Evolutionary conservation across 2,888 invertebrate species (phyloP).

Genomic region (Zygothrica quintamaculata): DNA sequence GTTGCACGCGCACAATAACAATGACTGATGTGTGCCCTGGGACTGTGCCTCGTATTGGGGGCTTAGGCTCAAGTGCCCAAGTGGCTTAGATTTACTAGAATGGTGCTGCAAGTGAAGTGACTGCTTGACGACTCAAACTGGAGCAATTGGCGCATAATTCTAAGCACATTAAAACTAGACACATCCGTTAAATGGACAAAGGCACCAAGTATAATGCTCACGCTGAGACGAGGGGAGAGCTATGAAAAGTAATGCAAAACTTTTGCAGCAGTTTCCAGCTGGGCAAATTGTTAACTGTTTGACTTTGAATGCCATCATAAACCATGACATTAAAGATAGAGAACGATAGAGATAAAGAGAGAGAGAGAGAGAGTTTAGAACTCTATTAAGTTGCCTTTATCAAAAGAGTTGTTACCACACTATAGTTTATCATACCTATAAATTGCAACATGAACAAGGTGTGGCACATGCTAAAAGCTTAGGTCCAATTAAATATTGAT

Average conservation of each 20-base stretch:
- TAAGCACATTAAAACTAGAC: slow-evolving; percentile 60
- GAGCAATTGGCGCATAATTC: slow-evolving; percentile 71
- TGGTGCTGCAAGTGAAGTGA: slow-evolving; percentile 47
- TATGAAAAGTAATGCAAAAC: slow-evolving; percentile 10
- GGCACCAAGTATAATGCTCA: slow-evolving; percentile 10
- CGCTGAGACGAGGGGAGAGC: slow-evolving; percentile 11
- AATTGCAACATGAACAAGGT: no score
- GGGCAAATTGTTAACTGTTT: not conserved
- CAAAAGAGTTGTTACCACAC: no score
- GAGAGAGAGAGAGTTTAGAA: no score
- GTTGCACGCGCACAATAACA: slow-evolving; percentile 73
- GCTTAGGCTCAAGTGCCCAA: slow-evolving; percentile 12
- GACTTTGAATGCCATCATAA: not conserved
- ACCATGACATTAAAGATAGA: not conserved
- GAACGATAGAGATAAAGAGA: slow-evolving; percentile 2
- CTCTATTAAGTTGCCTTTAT: no score
- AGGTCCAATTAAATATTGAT: no score
- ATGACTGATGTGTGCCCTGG: slow-evolving; percentile 10
- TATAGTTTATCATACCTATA: no score
- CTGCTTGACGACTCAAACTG: slow-evolving; percentile 43
- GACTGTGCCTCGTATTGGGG: not conserved
- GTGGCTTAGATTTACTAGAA: slow-evolving; percentile 9
- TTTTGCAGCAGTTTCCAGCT: slow-evolving; percentile 39
- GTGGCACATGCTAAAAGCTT: no score
- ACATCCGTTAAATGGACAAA: slow-evolving; percentile 50